Evolutionary conservation across 1,140 invertebrate genomes (phyloP).

Genomic region (Lepidurus arcticus): DNA sequence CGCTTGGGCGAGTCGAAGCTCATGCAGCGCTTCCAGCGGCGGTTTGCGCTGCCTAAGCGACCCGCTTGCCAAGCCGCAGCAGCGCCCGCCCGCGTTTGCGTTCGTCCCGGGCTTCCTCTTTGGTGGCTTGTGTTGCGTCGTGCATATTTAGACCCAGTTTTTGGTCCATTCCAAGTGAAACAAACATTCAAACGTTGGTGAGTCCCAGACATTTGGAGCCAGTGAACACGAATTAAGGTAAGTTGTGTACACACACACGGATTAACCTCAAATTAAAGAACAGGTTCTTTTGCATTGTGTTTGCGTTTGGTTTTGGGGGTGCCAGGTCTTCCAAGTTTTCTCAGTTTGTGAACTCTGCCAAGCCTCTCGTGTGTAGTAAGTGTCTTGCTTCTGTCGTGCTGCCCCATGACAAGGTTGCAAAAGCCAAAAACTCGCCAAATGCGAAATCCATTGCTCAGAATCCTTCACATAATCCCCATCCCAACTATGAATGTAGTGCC

Average conservation of each 20-base stretch:
- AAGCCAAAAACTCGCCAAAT: background rate
- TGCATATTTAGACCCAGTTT: conserved; percentile 15
- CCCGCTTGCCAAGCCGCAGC: conserved; percentile 3
- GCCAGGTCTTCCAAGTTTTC: background rate
- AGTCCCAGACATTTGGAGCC: background rate
- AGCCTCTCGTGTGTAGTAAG: background rate
- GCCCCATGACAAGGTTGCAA: background rate
- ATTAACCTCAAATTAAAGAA: background rate
- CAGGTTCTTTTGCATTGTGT: background rate
- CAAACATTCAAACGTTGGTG: background rate
- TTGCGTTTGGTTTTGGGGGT: too few species aligned
- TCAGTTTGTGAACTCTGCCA: background rate
- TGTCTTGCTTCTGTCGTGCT: background rate
- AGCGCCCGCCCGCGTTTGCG: conserved; percentile 16
- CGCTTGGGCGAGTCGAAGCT: conserved; percentile 8
- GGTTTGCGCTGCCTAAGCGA: background rate
- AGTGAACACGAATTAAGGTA: conserved; percentile 8
- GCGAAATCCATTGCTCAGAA: too few species aligned
- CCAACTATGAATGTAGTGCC: too few species aligned
- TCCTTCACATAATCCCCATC: too few species aligned
- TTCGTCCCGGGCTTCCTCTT: conserved; percentile 16
- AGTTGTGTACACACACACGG: background rate
- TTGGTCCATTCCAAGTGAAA: conserved; percentile 8
- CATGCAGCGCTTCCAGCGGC: background rate
- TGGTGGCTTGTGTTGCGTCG: conserved; percentile 20